Evolutionary conservation across 2,888 invertebrate species (phyloP), one percentile per base, ranked within the genome.

Genomic region (Mesoligia furuncula): DNA sequence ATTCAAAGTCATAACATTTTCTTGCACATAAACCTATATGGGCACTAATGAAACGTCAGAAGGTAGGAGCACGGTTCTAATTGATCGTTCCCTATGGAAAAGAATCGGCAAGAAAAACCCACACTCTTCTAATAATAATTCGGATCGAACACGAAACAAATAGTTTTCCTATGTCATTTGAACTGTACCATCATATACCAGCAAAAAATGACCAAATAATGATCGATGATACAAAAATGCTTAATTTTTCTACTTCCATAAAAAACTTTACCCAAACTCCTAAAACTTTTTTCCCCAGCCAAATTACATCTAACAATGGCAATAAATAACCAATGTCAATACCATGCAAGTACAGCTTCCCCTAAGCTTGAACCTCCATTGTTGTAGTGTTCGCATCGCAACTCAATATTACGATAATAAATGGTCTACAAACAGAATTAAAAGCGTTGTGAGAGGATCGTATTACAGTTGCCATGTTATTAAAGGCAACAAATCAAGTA

Each of bases 401-500:
- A 86, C 92, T 93, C 90, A 90, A 93, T 93, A 92, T 86, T 88
- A 91, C 90, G 91, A 93, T 90, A 89, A 90, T 90, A 90, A 91
- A 92, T 91, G 92, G 90, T 92, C 90, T 88, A 81, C 90, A 91
- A 93, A 93, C 90, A 91, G 87, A 85, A 91, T 90, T 89, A 91
- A 85, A 90, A 88, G 86, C 87, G 89, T 87, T 90, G 90, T 89
- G 80, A 85, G 84, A 86, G 83, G 85, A 86, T 90, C 89, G 82
- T 87, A 89, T 90, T 87, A 89, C 87, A 85, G 76, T 87, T 77
- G 86, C 89, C 86, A 73, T 79, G 84, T 88, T 91, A 91, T 91
- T 91, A 89, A 89, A 85, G 87, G 91, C 91, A 88, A 93, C 93
- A 93, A 93, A 93, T 93, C 93, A 93, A 92, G 87, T 85, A 89